A percentile compares a stretch with the other conserved stretches of the same genome.
These are phyloP conservation scores for Macquaria australasica DNA, from an alignment of 2,113 vertebrate genomes.

Conservation along the genomic window DNA sequence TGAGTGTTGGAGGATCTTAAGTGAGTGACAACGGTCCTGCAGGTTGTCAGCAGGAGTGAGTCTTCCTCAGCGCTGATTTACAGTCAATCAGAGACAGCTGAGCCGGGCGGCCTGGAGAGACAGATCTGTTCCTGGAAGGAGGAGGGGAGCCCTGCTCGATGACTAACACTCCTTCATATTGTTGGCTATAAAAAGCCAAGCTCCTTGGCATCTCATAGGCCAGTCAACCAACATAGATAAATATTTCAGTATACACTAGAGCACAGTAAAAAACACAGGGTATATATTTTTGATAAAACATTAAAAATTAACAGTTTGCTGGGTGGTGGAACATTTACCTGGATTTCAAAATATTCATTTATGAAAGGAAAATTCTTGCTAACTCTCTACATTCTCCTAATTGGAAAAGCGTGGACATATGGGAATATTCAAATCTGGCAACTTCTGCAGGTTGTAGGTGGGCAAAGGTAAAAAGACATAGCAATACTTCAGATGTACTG, in stretches of 20 bases:
- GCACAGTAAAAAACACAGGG: neutral
- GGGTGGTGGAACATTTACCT: neutral
- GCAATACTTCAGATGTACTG: neutral
- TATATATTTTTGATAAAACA: neutral
- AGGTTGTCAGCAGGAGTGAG: slow-evolving; percentile 60
- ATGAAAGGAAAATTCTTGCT: neutral
- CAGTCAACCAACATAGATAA: neutral
- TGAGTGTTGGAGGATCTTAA: slow-evolving; percentile 55
- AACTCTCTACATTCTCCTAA: neutral
- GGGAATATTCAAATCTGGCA: neutral
- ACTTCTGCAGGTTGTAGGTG: neutral
- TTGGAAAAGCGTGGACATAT: neutral
- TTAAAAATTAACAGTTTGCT: too few species aligned
- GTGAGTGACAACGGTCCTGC: slow-evolving; percentile 68
- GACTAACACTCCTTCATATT: slow-evolving; percentile 17
- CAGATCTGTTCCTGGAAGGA: slow-evolving; percentile 24
- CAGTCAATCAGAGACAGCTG: slow-evolving; percentile 29
- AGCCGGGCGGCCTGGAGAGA: neutral
- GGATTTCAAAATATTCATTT: neutral
- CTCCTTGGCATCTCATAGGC: neutral
- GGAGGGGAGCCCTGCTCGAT: neutral
- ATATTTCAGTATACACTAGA: neutral
- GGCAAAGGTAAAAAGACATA: neutral
- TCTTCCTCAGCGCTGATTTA: slow-evolving; percentile 70
- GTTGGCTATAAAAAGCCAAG: slow-evolving; percentile 49